Evolutionary conservation across 2,888 invertebrate genomes (phyloP).

Genomic region (Lycia hirtaria): DNA sequence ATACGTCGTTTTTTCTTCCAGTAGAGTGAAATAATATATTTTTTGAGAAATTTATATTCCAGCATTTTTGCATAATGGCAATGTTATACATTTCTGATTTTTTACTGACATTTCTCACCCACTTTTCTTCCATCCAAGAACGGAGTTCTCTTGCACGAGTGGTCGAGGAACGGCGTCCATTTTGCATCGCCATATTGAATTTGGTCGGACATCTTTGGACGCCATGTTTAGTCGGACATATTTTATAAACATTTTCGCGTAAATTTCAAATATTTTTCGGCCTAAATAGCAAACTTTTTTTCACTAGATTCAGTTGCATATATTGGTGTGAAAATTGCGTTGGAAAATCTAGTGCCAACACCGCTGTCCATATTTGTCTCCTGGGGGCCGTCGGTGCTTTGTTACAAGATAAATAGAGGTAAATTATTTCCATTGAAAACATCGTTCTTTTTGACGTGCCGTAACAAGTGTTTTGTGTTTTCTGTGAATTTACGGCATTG

Average conservation of each 20-base stretch:
- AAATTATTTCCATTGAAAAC: slow-evolving; percentile 79
- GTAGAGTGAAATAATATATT: not conserved
- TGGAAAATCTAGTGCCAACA: slow-evolving; percentile 76
- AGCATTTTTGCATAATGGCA: slow-evolving; percentile 50
- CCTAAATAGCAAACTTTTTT: slow-evolving; percentile 81
- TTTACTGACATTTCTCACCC: slow-evolving; percentile 50
- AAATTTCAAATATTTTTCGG: slow-evolving; percentile 85
- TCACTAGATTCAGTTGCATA: slow-evolving; percentile 75
- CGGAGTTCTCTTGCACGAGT: slow-evolving; percentile 57
- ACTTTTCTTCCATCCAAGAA: slow-evolving; percentile 57
- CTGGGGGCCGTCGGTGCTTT: slow-evolving; percentile 80
- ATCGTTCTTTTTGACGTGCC: slow-evolving; percentile 80
- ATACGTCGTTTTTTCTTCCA: not conserved
- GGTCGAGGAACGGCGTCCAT: slow-evolving; percentile 77
- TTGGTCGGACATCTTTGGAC: slow-evolving; percentile 88
- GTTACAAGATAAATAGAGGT: slow-evolving; percentile 84
- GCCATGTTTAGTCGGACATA: slow-evolving; percentile 91
- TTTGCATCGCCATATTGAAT: slow-evolving; percentile 86
- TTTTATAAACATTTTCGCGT: slow-evolving; percentile 89
- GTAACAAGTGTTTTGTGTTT: slow-evolving; percentile 80
- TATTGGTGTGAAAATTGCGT: slow-evolving; percentile 67
- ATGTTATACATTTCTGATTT: slow-evolving; percentile 42
- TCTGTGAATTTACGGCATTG: slow-evolving; percentile 72
- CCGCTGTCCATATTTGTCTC: slow-evolving; percentile 77
- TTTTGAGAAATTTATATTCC: not conserved